phyloP scores from a whole-genome alignment of 1,140 invertebrate species.

The Drosophila auraria region DNA sequence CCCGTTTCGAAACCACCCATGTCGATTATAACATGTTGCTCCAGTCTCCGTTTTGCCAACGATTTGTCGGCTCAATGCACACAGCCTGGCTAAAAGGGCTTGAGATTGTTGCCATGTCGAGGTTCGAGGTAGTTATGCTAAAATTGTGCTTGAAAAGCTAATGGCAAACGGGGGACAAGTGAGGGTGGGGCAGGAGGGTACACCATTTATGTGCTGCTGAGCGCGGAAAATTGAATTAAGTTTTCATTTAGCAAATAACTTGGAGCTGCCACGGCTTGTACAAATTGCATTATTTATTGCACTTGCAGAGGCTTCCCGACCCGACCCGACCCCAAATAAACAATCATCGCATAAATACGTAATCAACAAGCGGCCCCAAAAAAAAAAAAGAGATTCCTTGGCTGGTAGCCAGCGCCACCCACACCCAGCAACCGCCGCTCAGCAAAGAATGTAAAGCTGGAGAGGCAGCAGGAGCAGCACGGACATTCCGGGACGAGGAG shows the following conservation, averaged over 20 bases:
- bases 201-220: slow-evolving; percentile 24
- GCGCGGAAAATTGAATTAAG: slow-evolving; percentile 60
- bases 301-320: slow-evolving; percentile 46
- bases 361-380: slow-evolving; percentile 46
- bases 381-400: slow-evolving; percentile 30
- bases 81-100: slow-evolving; percentile 24
- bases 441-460: slow-evolving; percentile 44
- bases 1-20: not conserved
- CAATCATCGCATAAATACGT: slow-evolving; percentile 64
- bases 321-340: slow-evolving; percentile 50
- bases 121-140: slow-evolving; percentile 29
- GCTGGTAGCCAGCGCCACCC: slow-evolving; percentile 28
- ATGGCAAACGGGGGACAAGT: not conserved
- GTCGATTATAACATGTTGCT: slow-evolving; percentile 7
- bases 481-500: slow-evolving; percentile 3
- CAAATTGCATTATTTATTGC: slow-evolving; percentile 72
- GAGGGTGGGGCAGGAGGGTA: not conserved
- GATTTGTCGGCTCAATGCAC: slow-evolving; percentile 60
- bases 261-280: slow-evolving; percentile 36
- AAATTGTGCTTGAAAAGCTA: slow-evolving; percentile 30
- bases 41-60: slow-evolving; percentile 30
- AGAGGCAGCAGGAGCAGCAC: slow-evolving; percentile 10
- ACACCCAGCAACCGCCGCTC: slow-evolving; percentile 6
- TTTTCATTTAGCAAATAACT: slow-evolving; percentile 63
- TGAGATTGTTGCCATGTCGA: slow-evolving; percentile 46